phyloP scores from a whole-genome alignment of 2,888 invertebrate genomes.

The Hecatera dysodea region DNA sequence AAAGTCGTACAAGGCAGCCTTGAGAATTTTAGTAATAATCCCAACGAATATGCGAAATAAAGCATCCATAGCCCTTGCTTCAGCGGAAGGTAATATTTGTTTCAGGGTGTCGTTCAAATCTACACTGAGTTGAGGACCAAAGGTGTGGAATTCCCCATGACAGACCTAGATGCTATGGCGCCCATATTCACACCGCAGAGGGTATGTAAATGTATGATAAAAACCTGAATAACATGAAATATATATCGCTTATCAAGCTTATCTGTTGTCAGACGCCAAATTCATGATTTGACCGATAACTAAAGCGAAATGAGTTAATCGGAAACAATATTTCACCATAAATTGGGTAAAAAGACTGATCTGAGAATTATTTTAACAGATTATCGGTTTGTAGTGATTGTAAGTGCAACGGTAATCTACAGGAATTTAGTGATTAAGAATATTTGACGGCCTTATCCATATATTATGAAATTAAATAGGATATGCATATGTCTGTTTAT shows the following conservation, averaged over 20 bases:
- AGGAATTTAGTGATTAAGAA: constrained; percentile 8
- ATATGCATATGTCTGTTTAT: neutral
- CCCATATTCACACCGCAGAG: constrained; percentile 98
- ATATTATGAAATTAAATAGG: neutral
- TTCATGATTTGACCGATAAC: constrained; percentile 22
- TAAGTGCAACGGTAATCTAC: constrained; percentile 7
- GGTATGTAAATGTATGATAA: constrained; percentile 87
- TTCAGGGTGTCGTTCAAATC: constrained; percentile 97
- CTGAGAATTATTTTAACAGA: neutral
- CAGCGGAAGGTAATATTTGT: constrained; percentile 50
- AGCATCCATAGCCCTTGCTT: neutral
- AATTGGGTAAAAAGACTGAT: neutral
- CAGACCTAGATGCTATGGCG: constrained; percentile 97
- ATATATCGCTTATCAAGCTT: constrained; percentile 31
- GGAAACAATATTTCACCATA: neutral
- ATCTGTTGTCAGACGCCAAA: constrained; percentile 10
- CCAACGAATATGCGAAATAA: neutral
- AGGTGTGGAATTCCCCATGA: constrained; percentile 99
- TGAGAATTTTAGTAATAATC: too few species aligned
- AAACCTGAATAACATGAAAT: constrained; percentile 21
- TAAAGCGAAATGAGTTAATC: constrained; percentile 16
- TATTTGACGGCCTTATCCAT: neutral
- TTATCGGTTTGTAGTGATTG: constrained; percentile 4
- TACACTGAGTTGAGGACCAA: constrained; percentile 98
- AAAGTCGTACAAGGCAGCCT: too few species aligned